Evolutionary conservation across 2,888 invertebrate genomes (phyloP).

Genomic region (Himalopsyche japonica): DNA sequence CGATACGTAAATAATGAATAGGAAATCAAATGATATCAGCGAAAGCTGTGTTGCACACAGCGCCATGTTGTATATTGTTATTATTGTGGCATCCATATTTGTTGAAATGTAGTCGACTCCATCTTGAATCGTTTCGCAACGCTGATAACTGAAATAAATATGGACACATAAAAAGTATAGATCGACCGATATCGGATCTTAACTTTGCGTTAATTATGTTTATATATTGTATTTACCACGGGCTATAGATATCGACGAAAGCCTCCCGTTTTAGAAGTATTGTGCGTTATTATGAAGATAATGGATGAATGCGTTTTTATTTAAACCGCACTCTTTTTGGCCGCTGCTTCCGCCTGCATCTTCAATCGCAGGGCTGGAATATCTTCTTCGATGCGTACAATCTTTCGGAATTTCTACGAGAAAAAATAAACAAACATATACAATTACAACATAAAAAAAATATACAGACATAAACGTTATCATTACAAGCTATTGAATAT

Average conservation of each 20-base stretch:
- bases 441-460: too few relatives aligned
- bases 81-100: conserved; percentile 10
- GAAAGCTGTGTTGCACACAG: background rate
- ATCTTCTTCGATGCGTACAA: conserved; percentile 85
- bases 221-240: background rate
- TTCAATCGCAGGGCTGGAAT: conserved; percentile 76
- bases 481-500: too few relatives aligned
- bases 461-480: too few relatives aligned
- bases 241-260: background rate
- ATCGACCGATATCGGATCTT: too few relatives aligned
- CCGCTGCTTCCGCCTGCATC: conserved; percentile 66
- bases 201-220: too few relatives aligned
- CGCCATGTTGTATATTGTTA: background rate
- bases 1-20: background rate
- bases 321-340: conserved; percentile 37
- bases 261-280: background rate
- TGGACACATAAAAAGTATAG: too few relatives aligned
- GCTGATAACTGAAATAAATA: background rate
- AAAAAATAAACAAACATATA: background rate
- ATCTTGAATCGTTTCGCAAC: conserved; percentile 1
- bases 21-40: background rate
- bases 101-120: conserved; percentile 5
- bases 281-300: background rate
- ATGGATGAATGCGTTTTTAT: background rate
- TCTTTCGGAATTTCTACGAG: conserved; percentile 79